Conservation (phyloP, 2,888 invertebrate species). For the Plutella xylostella region DNA sequence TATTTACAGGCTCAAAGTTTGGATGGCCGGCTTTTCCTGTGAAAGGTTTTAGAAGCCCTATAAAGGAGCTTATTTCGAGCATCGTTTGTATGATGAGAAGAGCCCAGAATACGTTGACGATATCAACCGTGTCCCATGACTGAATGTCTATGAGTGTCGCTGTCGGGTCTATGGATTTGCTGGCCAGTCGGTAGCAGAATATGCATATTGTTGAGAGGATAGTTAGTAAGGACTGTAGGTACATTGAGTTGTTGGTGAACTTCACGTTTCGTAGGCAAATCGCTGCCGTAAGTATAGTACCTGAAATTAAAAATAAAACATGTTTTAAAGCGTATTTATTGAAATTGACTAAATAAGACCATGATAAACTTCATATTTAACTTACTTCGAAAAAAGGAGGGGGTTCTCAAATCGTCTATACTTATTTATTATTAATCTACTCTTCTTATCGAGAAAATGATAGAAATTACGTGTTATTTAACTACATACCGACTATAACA, state of each 20-base stretch:
- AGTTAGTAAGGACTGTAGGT: slow-evolving; percentile 41
- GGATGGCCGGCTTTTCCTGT: slow-evolving; percentile 21
- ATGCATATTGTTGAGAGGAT: slow-evolving; percentile 32
- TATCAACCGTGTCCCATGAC: slow-evolving; percentile 37
- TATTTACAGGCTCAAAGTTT: slow-evolving; percentile 12
- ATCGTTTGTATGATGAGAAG: slow-evolving; percentile 39
- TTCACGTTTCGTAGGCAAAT: slow-evolving; percentile 47
- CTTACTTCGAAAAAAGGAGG: too few relatives aligned
- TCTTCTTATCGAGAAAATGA: too few relatives aligned
- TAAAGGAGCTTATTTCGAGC: slow-evolving; percentile 44
- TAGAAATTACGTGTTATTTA: too few relatives aligned
- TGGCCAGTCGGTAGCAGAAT: slow-evolving; percentile 36
- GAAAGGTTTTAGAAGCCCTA: slow-evolving; percentile 36
- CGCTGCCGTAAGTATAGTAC: slow-evolving; percentile 36
- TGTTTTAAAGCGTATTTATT: too few relatives aligned
- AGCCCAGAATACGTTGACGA: slow-evolving; percentile 50
- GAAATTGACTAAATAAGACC: too few relatives aligned
- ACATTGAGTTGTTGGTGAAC: slow-evolving; percentile 41
- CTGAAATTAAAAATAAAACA: slow-evolving; percentile 27
- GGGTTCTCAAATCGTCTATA: too few relatives aligned
- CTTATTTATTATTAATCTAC: too few relatives aligned
- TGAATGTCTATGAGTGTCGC: slow-evolving; percentile 25
- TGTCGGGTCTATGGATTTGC: slow-evolving; percentile 29
- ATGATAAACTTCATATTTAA: too few relatives aligned
- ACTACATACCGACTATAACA: slow-evolving; percentile 28